phyloP scores from a whole-genome alignment of 2,113 vertebrate species.

The Otolemur garnettii region DNA sequence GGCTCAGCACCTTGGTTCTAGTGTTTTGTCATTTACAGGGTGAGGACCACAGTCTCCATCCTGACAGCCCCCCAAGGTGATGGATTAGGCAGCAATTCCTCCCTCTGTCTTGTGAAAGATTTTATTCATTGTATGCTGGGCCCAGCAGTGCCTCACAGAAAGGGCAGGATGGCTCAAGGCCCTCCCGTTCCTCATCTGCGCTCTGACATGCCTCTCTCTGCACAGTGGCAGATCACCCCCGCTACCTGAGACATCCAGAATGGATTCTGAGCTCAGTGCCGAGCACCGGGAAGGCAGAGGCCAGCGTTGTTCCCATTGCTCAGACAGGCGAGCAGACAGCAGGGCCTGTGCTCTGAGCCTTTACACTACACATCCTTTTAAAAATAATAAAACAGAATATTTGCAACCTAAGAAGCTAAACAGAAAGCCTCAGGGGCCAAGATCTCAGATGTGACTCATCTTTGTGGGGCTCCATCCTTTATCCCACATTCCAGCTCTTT shows the following conservation, averaged over 20 bases:
- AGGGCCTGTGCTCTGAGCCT: neutral
- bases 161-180: accelerated
- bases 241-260: accelerated
- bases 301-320: neutral
- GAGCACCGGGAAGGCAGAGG: neutral
- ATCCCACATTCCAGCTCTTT: neutral
- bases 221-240: neutral
- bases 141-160: neutral
- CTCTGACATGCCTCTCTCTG: neutral
- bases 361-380: neutral
- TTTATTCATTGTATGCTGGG: neutral
- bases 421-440: neutral
- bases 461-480: accelerated
- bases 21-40: neutral
- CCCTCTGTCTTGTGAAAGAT: neutral
- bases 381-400: neutral
- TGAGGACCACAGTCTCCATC: neutral
- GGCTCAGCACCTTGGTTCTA: neutral
- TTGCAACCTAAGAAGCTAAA: neutral
- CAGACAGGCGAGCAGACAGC: neutral
- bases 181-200: neutral
- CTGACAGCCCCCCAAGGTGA: neutral
- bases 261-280: neutral
- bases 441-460: no score
- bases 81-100: neutral